Base-by-base conservation (phyloP, 30 jellyfish, hydroid and myxozoan genomes). In the Turritopsis dohrnii region DNA sequence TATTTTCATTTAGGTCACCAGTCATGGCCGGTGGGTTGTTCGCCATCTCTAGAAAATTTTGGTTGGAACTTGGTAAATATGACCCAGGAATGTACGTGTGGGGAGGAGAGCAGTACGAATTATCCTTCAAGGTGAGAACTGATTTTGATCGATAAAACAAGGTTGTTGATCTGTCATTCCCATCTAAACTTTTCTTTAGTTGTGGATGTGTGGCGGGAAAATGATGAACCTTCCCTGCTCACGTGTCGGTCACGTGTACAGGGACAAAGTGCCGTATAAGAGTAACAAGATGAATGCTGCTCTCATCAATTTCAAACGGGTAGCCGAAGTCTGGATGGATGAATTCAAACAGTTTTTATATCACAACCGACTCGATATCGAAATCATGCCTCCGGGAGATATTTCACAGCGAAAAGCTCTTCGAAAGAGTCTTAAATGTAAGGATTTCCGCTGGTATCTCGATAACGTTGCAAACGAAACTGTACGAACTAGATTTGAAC, bases 301-400 rank as follows among this genome's bases (percentile, higher is more conserved):
- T 3, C 91, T 88, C 69, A 90, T 88, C 21, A 93, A 93, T 81
- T 93, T 88, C 80, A 93, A 82, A 60, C 95, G 98, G 7, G 98
- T 93, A 8, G 98, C 98, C 0, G 98, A 93, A 41, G 98, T 93
- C 27, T 93, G 98, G 98, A 93, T 93, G 98, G 98, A 93, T 52
- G 98, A 86, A 41, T 93, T 86, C 83, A 93, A 93, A 71, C 91
- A 93, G 54, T 93, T 93, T 65, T 75, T 93, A 26, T 93, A 76
- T 73, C 90, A 86, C 52, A 52, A 92, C 52, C 80, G 96, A 28
- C 96, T 93, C 16, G 96, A 88, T 76, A 93, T 93, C 1, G 84
- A 90, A 7, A 28, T 31, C 1, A 95, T 87, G 16, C 84, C 80
- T 29, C 79, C 84, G 0, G 98, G 96, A 4, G 96, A 88, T 54